Percentiles rank a stretch among this genome's conserved stretches.
Evolutionary conservation across 35 echinoderm and acorn worm genomes (phyloP).

Genomic region (Heliocidaris tuberculata): DNA sequence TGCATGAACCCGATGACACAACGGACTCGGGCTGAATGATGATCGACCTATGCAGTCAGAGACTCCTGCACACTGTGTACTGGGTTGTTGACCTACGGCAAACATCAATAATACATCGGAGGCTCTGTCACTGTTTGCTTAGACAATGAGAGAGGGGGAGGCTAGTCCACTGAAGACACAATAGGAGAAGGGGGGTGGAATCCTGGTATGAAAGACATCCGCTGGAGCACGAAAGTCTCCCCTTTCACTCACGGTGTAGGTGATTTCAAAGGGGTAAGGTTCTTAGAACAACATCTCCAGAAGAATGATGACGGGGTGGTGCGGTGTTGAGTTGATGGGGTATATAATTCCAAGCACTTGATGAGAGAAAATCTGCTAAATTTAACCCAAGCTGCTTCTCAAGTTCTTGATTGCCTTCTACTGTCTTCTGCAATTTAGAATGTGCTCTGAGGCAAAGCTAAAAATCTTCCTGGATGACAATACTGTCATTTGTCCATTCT

Average conservation of each 20-base stretch:
- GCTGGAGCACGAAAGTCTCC: background rate
- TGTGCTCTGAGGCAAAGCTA: background rate
- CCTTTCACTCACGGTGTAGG: background rate
- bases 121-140: background rate
- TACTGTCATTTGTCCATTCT: background rate
- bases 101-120: background rate
- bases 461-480: background rate
- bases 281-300: background rate
- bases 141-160: background rate
- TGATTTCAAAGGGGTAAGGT: background rate
- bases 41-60: background rate
- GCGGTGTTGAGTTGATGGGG: background rate
- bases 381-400: background rate
- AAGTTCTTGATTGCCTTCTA: background rate
- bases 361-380: background rate
- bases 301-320: background rate
- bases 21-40: background rate
- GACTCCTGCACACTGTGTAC: background rate
- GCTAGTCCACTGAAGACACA: background rate
- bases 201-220: background rate
- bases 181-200: background rate
- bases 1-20: background rate
- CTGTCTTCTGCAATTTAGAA: slow-evolving; percentile 6
- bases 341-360: background rate
- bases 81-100: slow-evolving; percentile 1